Evolutionary conservation across 2,113 vertebrate genomes (phyloP).

Genomic region (Osmerus eperlanus): DNA sequence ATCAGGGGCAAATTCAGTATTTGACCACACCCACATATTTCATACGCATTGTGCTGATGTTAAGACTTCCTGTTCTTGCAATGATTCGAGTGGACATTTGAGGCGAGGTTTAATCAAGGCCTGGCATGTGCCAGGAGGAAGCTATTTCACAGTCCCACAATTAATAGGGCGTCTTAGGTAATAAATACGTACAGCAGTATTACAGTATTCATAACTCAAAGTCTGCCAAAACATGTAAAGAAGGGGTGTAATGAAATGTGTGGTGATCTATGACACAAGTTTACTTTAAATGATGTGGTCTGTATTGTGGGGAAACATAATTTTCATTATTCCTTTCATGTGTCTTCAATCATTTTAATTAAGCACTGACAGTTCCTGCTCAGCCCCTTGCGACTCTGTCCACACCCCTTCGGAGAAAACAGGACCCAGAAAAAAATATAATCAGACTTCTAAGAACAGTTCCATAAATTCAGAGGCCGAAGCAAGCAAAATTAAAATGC

Average conservation of each 20-base stretch:
- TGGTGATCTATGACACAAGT: constrained; percentile 22
- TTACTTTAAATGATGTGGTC: constrained; percentile 18
- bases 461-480: constrained; percentile 28
- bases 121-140: neutral
- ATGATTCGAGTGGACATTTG: neutral
- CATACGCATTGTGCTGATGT: constrained; percentile 5
- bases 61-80: neutral
- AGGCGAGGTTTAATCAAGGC: constrained; percentile 5
- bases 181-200: neutral
- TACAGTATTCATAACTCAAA: constrained; percentile 9
- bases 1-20: too few species aligned
- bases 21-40: constrained; percentile 6
- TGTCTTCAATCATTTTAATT: constrained; percentile 49
- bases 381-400: constrained; percentile 17
- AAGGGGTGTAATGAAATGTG: constrained; percentile 15
- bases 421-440: constrained; percentile 11
- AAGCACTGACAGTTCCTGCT: constrained; percentile 36
- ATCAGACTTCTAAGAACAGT: constrained; percentile 5
- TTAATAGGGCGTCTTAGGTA: neutral
- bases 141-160: constrained; percentile 5
- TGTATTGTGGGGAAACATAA: constrained; percentile 20
- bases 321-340: constrained; percentile 44
- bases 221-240: neutral
- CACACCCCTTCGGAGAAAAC: constrained; percentile 15
- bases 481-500: constrained; percentile 40